These are phyloP conservation scores for Armadillidium nasatum DNA, from an alignment of 1,140 invertebrate genomes.

Conservation along the genomic window DNA sequence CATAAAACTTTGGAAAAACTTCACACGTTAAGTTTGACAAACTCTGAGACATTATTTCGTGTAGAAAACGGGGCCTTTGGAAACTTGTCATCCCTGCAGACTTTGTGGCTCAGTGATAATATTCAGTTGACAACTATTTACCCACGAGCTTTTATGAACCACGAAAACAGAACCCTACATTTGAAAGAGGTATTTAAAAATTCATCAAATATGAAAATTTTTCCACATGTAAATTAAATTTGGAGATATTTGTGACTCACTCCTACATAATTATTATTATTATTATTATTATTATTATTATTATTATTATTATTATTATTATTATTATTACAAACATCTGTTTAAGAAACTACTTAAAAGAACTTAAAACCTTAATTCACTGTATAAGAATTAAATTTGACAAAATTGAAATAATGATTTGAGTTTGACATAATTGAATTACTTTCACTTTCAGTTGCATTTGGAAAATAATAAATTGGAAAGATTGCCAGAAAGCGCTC, in stretches of 20 bases:
- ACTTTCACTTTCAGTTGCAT: neutral
- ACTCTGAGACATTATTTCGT: neutral
- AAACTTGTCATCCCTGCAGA: neutral
- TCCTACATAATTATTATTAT: too few relatives aligned
- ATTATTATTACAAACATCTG: too few relatives aligned
- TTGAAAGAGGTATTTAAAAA: neutral
- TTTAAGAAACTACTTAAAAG: too few relatives aligned
- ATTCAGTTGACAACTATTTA: neutral
- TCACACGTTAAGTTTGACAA: neutral
- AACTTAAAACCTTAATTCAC: too few relatives aligned
- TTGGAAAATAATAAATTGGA: neutral
- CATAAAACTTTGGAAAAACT: neutral
- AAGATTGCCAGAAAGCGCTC: neutral
- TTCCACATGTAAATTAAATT: too few relatives aligned
- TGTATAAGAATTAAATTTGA: too few relatives aligned
- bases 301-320: too few relatives aligned
- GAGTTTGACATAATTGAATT: too few relatives aligned
- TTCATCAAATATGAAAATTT: too few relatives aligned
- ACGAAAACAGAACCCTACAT: neutral
- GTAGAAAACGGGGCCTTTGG: neutral
- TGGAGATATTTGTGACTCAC: too few relatives aligned
- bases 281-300: too few relatives aligned
- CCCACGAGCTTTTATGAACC: neutral
- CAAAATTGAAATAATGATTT: too few relatives aligned
- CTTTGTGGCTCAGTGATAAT: neutral